Evolutionary conservation across 2,888 invertebrate species (phyloP).

Genomic region (Nesidiocoris tenuis): DNA sequence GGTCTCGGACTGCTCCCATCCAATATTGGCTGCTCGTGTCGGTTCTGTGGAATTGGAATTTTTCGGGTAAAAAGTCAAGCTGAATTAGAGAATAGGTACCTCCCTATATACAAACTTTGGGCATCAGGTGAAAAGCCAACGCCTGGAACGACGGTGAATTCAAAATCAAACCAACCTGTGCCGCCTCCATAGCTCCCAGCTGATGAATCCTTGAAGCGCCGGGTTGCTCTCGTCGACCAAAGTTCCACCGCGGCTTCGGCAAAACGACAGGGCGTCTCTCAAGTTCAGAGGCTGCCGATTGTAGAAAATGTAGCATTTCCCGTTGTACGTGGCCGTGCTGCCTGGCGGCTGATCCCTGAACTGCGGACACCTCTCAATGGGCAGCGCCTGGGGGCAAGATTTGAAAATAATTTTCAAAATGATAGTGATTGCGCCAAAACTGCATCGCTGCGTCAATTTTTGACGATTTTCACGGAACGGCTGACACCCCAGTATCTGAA

Average conservation of each 20-base stretch:
- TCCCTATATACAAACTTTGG: too few species aligned
- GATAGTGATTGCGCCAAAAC: conserved; percentile 1
- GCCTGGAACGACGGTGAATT: too few species aligned
- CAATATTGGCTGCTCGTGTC: conserved; percentile 91
- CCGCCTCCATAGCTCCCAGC: conserved; percentile 90
- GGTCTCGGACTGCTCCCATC: conserved; percentile 90
- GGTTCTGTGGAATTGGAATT: too few species aligned
- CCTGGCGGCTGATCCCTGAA: conserved; percentile 91
- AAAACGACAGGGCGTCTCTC: conserved; percentile 76
- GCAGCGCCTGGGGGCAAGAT: conserved; percentile 64
- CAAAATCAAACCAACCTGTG: conserved; percentile 65
- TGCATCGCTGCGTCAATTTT: neutral
- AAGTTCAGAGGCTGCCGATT: conserved; percentile 80
- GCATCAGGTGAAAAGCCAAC: too few species aligned
- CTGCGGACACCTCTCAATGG: conserved; percentile 88
- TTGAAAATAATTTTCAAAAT: too few species aligned
- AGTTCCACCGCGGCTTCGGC: conserved; percentile 77
- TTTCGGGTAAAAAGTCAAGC: too few species aligned
- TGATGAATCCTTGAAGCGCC: conserved; percentile 88
- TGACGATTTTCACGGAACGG: too few species aligned
- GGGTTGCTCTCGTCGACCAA: conserved; percentile 90
- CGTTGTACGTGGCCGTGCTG: conserved; percentile 89
- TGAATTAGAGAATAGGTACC: too few species aligned
- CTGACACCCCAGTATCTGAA: too few species aligned
- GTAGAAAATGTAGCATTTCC: conserved; percentile 93